phyloP scores from a whole-genome alignment of 2,888 invertebrate species.

The Portevinia maculata region DNA sequence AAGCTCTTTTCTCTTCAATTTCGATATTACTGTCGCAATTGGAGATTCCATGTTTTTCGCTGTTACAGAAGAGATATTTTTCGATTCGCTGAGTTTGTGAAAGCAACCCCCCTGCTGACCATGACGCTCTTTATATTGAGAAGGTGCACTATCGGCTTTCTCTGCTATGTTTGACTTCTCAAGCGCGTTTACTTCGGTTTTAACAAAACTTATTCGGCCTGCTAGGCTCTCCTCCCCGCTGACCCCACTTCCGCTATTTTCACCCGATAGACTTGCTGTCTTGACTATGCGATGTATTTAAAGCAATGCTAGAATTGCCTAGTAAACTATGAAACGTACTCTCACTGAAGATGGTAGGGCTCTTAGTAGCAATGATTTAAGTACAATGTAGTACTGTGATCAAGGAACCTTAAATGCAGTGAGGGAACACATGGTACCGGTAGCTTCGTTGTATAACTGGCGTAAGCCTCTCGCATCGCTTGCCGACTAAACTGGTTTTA shows the following conservation, averaged over 20 bases:
- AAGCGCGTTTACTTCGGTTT: conserved; percentile 53
- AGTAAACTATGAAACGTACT: conserved; percentile 36
- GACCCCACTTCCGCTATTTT: conserved; percentile 12
- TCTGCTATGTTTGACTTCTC: conserved; percentile 52
- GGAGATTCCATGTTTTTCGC: too few species aligned
- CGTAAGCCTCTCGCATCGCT: too few species aligned
- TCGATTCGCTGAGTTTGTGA: too few species aligned
- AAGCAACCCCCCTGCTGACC: conserved; percentile 45
- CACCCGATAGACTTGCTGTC: not conserved
- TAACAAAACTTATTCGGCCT: conserved; percentile 38
- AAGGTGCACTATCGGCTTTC: conserved; percentile 20
- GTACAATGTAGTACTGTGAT: conserved; percentile 57
- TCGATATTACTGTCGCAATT: too few species aligned
- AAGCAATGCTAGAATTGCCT: too few species aligned
- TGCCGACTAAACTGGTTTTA: too few species aligned
- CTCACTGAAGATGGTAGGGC: conserved; percentile 52
- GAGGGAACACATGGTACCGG: conserved; percentile 56
- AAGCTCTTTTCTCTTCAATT: too few species aligned
- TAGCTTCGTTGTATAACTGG: too few species aligned
- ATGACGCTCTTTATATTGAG: conserved; percentile 44
- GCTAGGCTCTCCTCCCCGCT: conserved; percentile 32
- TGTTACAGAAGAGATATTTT: too few species aligned
- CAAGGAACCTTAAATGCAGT: too few species aligned
- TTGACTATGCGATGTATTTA: conserved; percentile 4
- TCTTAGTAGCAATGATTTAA: conserved; percentile 52